phyloP scores from a whole-genome alignment of 2,797 vertebrate genomes.

The Tinamus major region DNA sequence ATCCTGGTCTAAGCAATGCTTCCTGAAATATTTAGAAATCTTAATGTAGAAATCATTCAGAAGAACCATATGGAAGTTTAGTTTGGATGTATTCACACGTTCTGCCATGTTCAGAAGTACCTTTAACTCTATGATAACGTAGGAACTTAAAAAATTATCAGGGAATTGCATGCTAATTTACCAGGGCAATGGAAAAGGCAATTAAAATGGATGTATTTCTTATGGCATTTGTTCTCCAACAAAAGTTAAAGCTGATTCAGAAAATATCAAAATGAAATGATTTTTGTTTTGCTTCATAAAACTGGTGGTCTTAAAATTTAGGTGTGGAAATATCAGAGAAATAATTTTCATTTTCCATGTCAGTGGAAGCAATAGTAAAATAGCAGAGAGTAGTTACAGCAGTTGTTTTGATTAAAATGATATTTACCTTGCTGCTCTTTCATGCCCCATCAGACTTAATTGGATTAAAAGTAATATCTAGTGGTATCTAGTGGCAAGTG shows the following conservation, averaged over 20 bases:
- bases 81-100: neutral
- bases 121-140: neutral
- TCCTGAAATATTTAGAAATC: neutral
- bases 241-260: neutral
- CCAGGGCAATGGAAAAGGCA: neutral
- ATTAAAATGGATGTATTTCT: neutral
- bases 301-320: neutral
- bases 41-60: neutral
- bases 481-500: neutral
- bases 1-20: neutral
- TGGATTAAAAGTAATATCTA: conserved; percentile 12
- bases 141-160: neutral
- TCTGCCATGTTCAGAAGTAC: neutral
- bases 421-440: conserved; percentile 27
- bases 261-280: neutral
- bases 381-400: neutral
- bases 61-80: neutral
- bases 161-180: neutral
- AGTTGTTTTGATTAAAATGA: conserved; percentile 38
- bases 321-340: neutral
- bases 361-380: neutral
- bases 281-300: neutral
- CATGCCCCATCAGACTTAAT: neutral
- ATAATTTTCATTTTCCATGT: neutral
- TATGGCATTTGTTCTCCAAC: neutral